Conservation (phyloP, 2,888 invertebrate genomes). For the Malacosoma neustria region DNA sequence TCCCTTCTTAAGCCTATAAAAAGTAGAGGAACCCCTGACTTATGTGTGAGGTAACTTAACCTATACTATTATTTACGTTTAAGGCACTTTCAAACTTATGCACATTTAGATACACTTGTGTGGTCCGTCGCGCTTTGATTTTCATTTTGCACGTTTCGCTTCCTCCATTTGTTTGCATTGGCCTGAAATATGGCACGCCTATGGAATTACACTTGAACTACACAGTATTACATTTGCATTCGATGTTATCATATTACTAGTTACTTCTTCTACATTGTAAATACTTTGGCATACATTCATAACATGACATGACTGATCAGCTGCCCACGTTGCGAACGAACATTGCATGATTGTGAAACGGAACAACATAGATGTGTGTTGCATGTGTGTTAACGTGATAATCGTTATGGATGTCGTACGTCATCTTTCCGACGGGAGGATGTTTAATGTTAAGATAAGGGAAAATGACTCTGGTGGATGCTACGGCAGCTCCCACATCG, state of each 20-base stretch:
- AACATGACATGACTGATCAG: slow-evolving; percentile 20
- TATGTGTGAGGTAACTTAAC: slow-evolving; percentile 23
- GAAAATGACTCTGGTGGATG: slow-evolving; percentile 72
- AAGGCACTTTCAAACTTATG: slow-evolving; percentile 17
- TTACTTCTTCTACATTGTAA: slow-evolving; percentile 41
- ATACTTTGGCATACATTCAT: slow-evolving; percentile 41
- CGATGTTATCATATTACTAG: slow-evolving; percentile 49
- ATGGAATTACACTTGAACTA: slow-evolving; percentile 48
- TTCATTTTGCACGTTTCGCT: slow-evolving; percentile 54
- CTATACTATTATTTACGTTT: slow-evolving; percentile 22
- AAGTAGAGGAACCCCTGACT: slow-evolving; percentile 28
- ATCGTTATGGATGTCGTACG: slow-evolving; percentile 66
- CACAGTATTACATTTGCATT: slow-evolving; percentile 54
- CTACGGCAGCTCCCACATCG: slow-evolving; percentile 49
- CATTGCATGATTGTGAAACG: slow-evolving; percentile 68
- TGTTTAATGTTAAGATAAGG: slow-evolving; percentile 65
- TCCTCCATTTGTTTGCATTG: slow-evolving; percentile 32
- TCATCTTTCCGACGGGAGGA: slow-evolving; percentile 62
- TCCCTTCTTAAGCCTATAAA: slow-evolving; percentile 36
- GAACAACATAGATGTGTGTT: slow-evolving; percentile 66
- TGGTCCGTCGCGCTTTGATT: slow-evolving; percentile 55
- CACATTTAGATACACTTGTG: slow-evolving; percentile 48
- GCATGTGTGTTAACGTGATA: slow-evolving; percentile 66
- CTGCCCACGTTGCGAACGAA: slow-evolving; percentile 35
- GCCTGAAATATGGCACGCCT: too few species aligned